phyloP scores from a whole-genome alignment of 1,140 invertebrate species.

The Oncopeltus fasciatus region DNA sequence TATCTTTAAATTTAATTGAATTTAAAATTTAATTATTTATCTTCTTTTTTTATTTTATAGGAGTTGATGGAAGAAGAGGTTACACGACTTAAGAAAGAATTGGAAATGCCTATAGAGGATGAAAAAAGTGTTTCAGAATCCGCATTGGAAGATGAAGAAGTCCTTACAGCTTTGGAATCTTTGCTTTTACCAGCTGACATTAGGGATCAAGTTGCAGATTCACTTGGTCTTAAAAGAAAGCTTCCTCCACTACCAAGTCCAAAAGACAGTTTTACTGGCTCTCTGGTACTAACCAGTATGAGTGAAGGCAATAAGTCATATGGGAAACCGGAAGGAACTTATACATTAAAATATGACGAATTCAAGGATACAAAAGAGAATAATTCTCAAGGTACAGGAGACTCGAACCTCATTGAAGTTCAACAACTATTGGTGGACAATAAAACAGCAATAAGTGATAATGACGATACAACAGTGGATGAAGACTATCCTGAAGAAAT shows the following conservation, averaged over 20 bases:
- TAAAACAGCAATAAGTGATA: not conserved
- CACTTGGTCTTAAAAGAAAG: not conserved
- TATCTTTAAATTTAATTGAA: too few species aligned
- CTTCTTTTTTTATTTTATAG: not conserved
- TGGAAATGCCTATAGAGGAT: not conserved
- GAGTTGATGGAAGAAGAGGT: not conserved
- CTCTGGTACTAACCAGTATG: not conserved
- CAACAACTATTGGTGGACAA: not conserved
- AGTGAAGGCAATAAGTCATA: not conserved
- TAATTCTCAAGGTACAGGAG: not conserved
- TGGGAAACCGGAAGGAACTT: not conserved
- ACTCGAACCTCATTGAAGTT: not conserved
- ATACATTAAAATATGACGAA: not conserved
- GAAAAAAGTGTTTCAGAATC: not conserved
- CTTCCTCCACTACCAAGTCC: not conserved
- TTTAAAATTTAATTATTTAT: too few species aligned
- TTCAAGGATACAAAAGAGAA: not conserved
- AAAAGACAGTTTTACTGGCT: not conserved
- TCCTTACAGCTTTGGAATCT: not conserved
- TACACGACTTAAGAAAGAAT: not conserved
- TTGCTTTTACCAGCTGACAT: not conserved
- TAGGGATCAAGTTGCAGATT: not conserved
- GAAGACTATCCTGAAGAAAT: not conserved
- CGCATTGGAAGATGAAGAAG: not conserved
- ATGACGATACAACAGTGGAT: not conserved